Base-by-base conservation (phyloP, 2,888 invertebrate genomes). In the Drosophila planitibia region DNA sequence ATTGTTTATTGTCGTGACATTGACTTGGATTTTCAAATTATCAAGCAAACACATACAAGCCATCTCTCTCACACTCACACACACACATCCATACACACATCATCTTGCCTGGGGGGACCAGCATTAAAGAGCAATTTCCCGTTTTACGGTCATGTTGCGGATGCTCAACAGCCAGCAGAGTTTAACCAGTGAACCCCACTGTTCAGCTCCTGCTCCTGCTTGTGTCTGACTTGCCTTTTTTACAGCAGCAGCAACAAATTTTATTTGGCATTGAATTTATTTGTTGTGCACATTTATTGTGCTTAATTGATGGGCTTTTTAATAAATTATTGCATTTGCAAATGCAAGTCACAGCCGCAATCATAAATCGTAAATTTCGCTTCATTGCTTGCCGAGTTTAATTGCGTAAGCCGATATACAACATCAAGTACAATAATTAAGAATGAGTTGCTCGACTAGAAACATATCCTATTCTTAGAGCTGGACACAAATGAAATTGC, bases 301-400 rank as follows among this genome's bases (percentile, higher is more conserved):
- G 65, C 54, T 54, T 87, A 87, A 87, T 85, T 85, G 82, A 87
- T 87, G 85, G 75, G 81, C 60, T 69, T 76, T 74, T 67, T 67
- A 74, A 85, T 85, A 82, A 85, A 85, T 87, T 74, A 85, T 71
- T 54, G 68, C 65, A 70, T 52, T 69, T 68, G 71, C 66, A 70
- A 74, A 82, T 82, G 78, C 70, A 82, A 82, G 76, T 84, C 71
- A 79, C 47, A 64, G 54, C 53, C 61, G 22, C 55, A 73, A 44
- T 73, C 68, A 86, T 87, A 82, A 76, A 84, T 84, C 66, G 54
- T 71, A 59, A 67, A 71, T 75, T 52, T 59, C 39, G 53, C 25
- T 28, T 28, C 55, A 55, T 35, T 54, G 30, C 47, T 41, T 25
- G 10, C 30, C n/a, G 35, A 51, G 47, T 64, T 71, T 53, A 69